Evolutionary conservation across 1,140 invertebrate species (phyloP).

Genomic region (Drosophila eugracilis): DNA sequence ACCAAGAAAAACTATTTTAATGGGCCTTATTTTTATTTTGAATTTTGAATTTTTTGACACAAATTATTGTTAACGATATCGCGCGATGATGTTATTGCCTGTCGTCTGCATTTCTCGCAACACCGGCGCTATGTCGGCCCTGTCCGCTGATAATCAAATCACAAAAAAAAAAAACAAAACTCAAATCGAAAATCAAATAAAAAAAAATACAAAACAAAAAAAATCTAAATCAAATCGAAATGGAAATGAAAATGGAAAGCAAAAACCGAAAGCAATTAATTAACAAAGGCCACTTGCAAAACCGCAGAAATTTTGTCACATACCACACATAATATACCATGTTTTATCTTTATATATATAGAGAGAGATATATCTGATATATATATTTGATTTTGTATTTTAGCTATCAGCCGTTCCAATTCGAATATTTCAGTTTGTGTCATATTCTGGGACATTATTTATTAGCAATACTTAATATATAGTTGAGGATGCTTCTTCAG

Average conservation of each 20-base stretch:
- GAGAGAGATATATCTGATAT: no score
- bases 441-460: slow-evolving; percentile 71
- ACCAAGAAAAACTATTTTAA: slow-evolving; percentile 73
- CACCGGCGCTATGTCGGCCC: slow-evolving; percentile 19
- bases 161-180: slow-evolving; percentile 1
- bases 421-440: slow-evolving; percentile 54
- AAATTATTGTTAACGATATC: slow-evolving; percentile 80
- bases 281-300: slow-evolving; percentile 40
- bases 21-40: slow-evolving; percentile 76
- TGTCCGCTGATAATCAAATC: slow-evolving; percentile 65
- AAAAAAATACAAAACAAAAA: no score
- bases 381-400: not conserved
- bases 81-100: slow-evolving; percentile 56
- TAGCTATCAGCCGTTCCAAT: slow-evolving; percentile 26
- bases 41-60: slow-evolving; percentile 79
- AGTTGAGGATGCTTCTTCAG: slow-evolving; percentile 25
- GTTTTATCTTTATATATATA: not conserved
- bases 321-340: slow-evolving; percentile 9
- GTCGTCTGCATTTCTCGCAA: slow-evolving; percentile 24
- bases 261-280: slow-evolving; percentile 60
- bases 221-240: slow-evolving; percentile 52
- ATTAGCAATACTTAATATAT: slow-evolving; percentile 81
- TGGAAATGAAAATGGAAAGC: slow-evolving; percentile 40
- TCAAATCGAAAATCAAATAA: slow-evolving; percentile 46
- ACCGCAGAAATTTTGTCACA: slow-evolving; percentile 44